Conservation (phyloP, 2,797 vertebrate species). For the Galagoides demidoff region DNA sequence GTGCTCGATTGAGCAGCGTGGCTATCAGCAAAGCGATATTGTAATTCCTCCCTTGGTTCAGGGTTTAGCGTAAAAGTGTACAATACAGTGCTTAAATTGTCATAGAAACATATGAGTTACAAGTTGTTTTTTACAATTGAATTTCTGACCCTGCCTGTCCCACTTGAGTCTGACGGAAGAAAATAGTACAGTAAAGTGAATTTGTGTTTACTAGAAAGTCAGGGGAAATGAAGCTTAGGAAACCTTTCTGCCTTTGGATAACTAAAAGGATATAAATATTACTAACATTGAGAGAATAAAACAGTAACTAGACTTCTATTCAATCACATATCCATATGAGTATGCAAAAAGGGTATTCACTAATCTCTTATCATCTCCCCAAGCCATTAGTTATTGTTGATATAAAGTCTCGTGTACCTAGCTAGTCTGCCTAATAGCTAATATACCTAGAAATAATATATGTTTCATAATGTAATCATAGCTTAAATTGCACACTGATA, state of each 20-base stretch:
- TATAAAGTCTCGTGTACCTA: neutral
- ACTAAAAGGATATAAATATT: neutral
- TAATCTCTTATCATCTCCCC: neutral
- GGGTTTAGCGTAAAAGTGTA: neutral
- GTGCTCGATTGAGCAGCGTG: fast-evolving
- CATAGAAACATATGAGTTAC: neutral
- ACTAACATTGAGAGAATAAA: neutral
- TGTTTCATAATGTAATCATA: conserved; percentile 48
- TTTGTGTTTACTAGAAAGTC: neutral
- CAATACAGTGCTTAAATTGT: neutral
- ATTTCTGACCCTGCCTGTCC: conserved; percentile 15
- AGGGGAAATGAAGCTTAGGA: conserved; percentile 40
- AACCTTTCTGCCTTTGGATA: conserved; percentile 23
- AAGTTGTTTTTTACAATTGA: conserved; percentile 48
- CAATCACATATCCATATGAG: neutral
- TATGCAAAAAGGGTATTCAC: neutral
- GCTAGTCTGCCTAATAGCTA: neutral
- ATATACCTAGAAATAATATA: conserved; percentile 22
- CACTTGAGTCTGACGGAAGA: conserved; percentile 43
- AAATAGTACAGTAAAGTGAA: conserved; percentile 56
- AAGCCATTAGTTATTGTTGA: neutral
- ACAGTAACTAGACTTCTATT: neutral
- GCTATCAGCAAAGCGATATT: neutral
- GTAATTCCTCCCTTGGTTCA: neutral
- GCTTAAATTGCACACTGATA: neutral